Conservation (phyloP, 2,797 vertebrate species). For the Crenichthys baileyi region DNA sequence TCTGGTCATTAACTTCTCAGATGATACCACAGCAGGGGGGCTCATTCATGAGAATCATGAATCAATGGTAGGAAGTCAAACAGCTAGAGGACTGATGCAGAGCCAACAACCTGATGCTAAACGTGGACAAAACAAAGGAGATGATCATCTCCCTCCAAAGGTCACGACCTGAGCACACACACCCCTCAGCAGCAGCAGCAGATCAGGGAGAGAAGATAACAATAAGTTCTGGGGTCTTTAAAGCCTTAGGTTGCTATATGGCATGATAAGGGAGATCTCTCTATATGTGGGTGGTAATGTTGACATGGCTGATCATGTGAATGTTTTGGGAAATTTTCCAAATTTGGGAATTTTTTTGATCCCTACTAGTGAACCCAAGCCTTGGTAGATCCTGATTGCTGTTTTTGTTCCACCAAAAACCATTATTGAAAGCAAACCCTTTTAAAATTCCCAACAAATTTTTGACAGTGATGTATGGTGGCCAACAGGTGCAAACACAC, state of each 20-base stretch:
- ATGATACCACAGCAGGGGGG: no score
- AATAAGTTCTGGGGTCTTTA: not conserved
- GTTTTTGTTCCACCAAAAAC: no score
- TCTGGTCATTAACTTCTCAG: no score
- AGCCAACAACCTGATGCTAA: no score
- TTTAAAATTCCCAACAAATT: no score
- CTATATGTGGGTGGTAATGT: not conserved
- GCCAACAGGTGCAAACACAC: no score
- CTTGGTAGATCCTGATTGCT: not conserved
- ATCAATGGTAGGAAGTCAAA: no score
- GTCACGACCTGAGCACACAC: not conserved
- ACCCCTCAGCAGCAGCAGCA: not conserved
- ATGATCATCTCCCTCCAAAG: not conserved
- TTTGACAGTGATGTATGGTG: no score
- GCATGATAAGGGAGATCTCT: not conserved
- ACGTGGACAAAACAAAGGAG: not conserved
- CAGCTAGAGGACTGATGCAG: no score
- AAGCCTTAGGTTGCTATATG: not conserved
- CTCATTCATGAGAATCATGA: no score
- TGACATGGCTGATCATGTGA: not conserved
- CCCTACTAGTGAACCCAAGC: not conserved
- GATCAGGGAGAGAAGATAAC: not conserved
- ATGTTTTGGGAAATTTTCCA: no score
- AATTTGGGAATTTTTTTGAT: not conserved
- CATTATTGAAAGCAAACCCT: no score